These are phyloP conservation scores for Ispidina lecontei DNA, from an alignment of 2,797 vertebrate genomes.

Conservation along the genomic window DNA sequence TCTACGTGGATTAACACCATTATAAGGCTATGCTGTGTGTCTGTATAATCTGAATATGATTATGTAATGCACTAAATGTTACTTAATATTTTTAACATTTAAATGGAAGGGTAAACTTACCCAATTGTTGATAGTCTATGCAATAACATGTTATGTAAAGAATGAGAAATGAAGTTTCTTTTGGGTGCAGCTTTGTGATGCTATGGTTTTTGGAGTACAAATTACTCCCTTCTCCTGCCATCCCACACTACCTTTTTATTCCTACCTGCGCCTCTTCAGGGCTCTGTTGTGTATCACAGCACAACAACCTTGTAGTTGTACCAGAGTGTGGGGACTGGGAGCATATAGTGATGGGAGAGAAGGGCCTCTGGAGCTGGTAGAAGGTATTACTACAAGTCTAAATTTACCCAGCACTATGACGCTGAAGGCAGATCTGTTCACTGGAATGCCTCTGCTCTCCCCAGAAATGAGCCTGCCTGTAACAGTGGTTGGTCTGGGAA, in stretches of 20 bases:
- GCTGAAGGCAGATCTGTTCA: neutral
- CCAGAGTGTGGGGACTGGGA: neutral
- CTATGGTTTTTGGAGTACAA: neutral
- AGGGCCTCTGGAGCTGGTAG: neutral
- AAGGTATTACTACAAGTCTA: neutral
- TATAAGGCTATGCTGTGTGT: neutral
- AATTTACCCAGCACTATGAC: neutral
- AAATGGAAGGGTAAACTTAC: neutral
- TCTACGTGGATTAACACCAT: neutral
- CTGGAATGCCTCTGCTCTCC: neutral
- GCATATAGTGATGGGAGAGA: neutral
- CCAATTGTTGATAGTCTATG: neutral
- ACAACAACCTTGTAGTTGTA: neutral
- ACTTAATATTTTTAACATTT: neutral
- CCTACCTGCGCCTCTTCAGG: neutral
- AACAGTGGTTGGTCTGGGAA: neutral
- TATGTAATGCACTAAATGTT: neutral
- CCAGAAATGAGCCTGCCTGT: neutral
- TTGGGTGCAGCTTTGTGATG: neutral
- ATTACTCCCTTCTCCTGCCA: neutral
- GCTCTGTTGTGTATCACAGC: neutral
- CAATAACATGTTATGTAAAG: fast-evolving
- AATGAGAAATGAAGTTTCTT: neutral
- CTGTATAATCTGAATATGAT: neutral
- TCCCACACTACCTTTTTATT: neutral